A percentile compares a stretch with the other conserved stretches of the same genome.
Evolutionary conservation across 2,797 vertebrate species (phyloP).

Genomic region (Tenualosa thibaudeaui): DNA sequence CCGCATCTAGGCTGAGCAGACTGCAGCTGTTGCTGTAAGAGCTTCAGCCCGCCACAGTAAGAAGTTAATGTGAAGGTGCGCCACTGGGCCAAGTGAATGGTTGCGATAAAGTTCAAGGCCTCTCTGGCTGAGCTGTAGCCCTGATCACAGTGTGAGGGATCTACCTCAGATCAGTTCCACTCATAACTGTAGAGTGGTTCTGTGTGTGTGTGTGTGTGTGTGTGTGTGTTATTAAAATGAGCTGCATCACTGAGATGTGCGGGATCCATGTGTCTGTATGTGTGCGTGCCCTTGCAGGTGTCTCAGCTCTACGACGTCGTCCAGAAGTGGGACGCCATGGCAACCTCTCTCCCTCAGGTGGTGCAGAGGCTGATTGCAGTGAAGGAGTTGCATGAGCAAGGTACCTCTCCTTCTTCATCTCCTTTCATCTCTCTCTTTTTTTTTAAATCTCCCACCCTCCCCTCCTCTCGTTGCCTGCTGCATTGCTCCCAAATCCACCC

Average conservation of each 20-base stretch:
- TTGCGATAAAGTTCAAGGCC: not conserved
- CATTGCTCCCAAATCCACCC: not conserved
- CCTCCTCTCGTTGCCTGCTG: not conserved
- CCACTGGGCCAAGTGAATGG: no score
- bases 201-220: not conserved
- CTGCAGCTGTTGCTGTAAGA: not conserved
- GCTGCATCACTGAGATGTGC: not conserved
- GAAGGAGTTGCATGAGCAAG: slow-evolving; percentile 92
- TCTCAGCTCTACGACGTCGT: slow-evolving; percentile 86
- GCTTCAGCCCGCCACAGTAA: not conserved
- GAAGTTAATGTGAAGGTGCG: not conserved
- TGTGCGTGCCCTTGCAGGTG: slow-evolving; percentile 68
- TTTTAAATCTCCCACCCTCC: not conserved
- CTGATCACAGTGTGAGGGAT: no score
- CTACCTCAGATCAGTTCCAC: no score
- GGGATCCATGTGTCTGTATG: not conserved
- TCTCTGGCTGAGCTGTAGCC: not conserved
- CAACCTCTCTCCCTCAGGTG: slow-evolving; percentile 85
- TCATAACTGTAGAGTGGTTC: no score
- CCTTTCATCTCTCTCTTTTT: not conserved
- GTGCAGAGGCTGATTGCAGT: slow-evolving; percentile 87
- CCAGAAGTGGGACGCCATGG: slow-evolving; percentile 89
- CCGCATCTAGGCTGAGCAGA: not conserved
- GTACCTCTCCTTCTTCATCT: slow-evolving; percentile 60
- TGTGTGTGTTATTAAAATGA: slow-evolving; percentile 11